Evolutionary conservation across 2,113 vertebrate species (phyloP).

Genomic region (Nasalis larvatus): DNA sequence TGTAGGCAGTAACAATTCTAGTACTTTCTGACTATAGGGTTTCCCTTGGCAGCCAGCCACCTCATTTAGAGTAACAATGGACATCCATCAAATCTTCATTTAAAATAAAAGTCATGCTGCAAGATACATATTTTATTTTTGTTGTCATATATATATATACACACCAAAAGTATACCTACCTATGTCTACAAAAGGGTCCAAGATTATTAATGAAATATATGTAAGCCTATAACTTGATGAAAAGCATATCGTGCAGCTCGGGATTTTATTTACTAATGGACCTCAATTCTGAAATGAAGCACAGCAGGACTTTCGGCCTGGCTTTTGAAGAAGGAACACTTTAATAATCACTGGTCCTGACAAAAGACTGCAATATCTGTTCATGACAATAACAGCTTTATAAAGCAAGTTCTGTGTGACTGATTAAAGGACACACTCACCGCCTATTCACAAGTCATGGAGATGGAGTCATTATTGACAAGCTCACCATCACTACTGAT

Average conservation of each 20-base stretch:
- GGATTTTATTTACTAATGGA: conserved; percentile 56
- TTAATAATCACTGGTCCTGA: conserved; percentile 50
- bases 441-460: conserved; percentile 50
- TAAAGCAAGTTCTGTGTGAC: conserved; percentile 53
- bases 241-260: conserved; percentile 13
- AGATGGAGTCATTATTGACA: conserved; percentile 54
- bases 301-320: conserved; percentile 55
- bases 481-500: conserved; percentile 21
- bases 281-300: conserved; percentile 56
- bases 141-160: background rate
- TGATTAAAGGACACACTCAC: conserved; percentile 47
- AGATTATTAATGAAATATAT: conserved; percentile 1
- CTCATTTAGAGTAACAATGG: conserved; percentile 47
- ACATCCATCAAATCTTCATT: conserved; percentile 38
- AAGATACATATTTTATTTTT: background rate
- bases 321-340: conserved; percentile 55
- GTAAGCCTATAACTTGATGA: conserved; percentile 39
- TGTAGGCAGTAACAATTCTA: background rate
- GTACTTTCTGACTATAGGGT: background rate
- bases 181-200: background rate
- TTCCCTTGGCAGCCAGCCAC: fast-evolving
- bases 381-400: conserved; percentile 69
- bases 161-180: background rate
- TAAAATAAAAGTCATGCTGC: conserved; percentile 30
- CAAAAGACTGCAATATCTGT: conserved; percentile 61